Evolutionary conservation across 1,140 invertebrate genomes (phyloP).

Genomic region (Drosophila nasuta): DNA sequence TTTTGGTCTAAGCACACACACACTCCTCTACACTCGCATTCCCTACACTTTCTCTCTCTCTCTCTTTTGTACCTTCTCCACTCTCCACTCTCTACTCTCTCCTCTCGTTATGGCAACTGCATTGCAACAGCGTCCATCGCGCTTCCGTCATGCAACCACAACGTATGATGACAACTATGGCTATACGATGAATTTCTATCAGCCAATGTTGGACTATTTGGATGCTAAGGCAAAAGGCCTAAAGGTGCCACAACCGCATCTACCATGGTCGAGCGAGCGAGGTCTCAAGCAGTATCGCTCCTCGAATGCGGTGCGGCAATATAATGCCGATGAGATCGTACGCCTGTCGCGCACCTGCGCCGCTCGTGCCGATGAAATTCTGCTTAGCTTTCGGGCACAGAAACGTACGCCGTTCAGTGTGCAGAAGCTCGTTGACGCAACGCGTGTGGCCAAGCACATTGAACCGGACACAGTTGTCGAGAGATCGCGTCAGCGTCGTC

Average conservation of each 20-base stretch:
- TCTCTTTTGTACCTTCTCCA: neutral
- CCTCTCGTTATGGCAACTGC: slow-evolving; percentile 65
- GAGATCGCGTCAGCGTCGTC: slow-evolving; percentile 85
- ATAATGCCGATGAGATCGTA: slow-evolving; percentile 88
- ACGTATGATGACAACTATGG: slow-evolving; percentile 93
- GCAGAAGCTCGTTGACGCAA: slow-evolving; percentile 88
- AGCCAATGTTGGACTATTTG: slow-evolving; percentile 93
- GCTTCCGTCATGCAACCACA: slow-evolving; percentile 72
- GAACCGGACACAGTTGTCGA: slow-evolving; percentile 86
- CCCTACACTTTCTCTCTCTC: neutral
- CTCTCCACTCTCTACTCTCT: neutral
- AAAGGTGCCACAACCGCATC: slow-evolving; percentile 86
- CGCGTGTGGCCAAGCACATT: slow-evolving; percentile 88
- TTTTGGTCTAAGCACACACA: slow-evolving; percentile 43
- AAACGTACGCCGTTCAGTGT: slow-evolving; percentile 89
- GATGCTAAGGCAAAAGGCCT: slow-evolving; percentile 86
- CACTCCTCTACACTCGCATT: slow-evolving; percentile 8
- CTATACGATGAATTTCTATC: slow-evolving; percentile 92
- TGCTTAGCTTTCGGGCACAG: slow-evolving; percentile 87
- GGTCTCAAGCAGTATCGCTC: slow-evolving; percentile 87
- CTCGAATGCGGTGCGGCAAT: slow-evolving; percentile 86
- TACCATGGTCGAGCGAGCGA: slow-evolving; percentile 91
- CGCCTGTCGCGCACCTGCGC: slow-evolving; percentile 88
- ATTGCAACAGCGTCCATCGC: slow-evolving; percentile 78
- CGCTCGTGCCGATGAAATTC: slow-evolving; percentile 88